These are phyloP conservation scores for Ascaphus truei DNA, from an alignment of 2,113 vertebrate genomes.

Conservation along the genomic window DNA sequence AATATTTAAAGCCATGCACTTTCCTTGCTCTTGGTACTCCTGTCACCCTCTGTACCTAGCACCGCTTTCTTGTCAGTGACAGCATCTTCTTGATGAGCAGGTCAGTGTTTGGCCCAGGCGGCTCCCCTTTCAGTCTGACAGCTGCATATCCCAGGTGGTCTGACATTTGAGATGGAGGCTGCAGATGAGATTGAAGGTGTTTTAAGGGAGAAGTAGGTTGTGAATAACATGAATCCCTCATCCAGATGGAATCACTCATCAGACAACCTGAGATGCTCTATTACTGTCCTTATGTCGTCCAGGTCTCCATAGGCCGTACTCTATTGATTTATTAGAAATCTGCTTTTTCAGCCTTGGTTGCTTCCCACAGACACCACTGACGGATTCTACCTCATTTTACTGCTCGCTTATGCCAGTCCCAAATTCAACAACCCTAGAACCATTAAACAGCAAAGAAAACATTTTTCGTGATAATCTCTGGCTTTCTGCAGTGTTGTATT, in stretches of 20 bases:
- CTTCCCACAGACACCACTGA: conserved; percentile 49
- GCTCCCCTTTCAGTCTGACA: conserved; percentile 84
- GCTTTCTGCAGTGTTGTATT: too few species aligned
- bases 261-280: conserved; percentile 87
- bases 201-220: conserved; percentile 70
- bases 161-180: conserved; percentile 89
- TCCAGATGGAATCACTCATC: conserved; percentile 75
- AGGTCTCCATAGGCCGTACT: conserved; percentile 70
- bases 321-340: conserved; percentile 84
- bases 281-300: conserved; percentile 88
- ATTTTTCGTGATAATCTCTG: conserved; percentile 41
- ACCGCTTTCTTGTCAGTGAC: conserved; percentile 42
- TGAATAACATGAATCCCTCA: conserved; percentile 72
- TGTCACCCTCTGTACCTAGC: conserved; percentile 43
- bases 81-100: conserved; percentile 48
- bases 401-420: neutral
- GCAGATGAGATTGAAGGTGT: conserved; percentile 85
- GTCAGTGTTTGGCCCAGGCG: conserved; percentile 47
- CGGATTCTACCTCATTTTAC: conserved; percentile 42
- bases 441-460: conserved; percentile 54
- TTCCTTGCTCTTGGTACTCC: conserved; percentile 18
- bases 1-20: conserved; percentile 10
- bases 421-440: conserved; percentile 50
- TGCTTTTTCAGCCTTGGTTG: conserved; percentile 52
- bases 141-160: conserved; percentile 94